These are phyloP conservation scores for Lamprologus tigripictilis DNA, from an alignment of 2,113 vertebrate genomes.

Conservation along the genomic window DNA sequence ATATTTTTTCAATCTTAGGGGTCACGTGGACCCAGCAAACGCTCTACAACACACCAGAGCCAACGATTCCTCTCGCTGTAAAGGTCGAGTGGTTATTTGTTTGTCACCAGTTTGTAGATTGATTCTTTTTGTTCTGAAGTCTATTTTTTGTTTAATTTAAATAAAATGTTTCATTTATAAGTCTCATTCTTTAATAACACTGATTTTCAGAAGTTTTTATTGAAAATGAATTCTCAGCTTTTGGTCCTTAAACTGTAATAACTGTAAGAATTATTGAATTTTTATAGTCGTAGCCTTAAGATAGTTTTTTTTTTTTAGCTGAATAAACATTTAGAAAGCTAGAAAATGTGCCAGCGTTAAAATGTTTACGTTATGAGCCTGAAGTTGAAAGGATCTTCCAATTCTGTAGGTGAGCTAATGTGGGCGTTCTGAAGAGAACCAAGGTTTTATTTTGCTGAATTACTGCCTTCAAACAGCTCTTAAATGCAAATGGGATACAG, in stretches of 20 bases:
- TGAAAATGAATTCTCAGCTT: neutral
- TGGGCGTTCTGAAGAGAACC: neutral
- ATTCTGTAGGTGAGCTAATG: conserved; percentile 3
- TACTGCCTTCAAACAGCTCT: neutral
- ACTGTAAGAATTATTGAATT: neutral
- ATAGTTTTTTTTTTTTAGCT: neutral
- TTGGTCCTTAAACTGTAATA: neutral
- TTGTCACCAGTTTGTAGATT: neutral
- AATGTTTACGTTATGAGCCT: neutral
- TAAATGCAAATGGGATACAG: conserved; percentile 13
- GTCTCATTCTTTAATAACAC: neutral
- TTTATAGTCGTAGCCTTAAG: neutral
- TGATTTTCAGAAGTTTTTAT: neutral
- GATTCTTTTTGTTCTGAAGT: neutral
- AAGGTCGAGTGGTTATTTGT: neutral
- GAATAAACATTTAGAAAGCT: neutral
- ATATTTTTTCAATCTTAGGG: neutral
- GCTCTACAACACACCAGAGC: neutral
- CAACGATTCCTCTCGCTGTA: neutral
- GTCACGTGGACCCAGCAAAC: neutral
- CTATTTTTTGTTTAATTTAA: neutral
- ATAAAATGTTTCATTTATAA: neutral
- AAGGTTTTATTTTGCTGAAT: neutral
- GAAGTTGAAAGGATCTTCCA: neutral
- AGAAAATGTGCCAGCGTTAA: neutral